Evolutionary conservation across 2,797 vertebrate species (phyloP).

Genomic region (Pangasius sanitwongsei): DNA sequence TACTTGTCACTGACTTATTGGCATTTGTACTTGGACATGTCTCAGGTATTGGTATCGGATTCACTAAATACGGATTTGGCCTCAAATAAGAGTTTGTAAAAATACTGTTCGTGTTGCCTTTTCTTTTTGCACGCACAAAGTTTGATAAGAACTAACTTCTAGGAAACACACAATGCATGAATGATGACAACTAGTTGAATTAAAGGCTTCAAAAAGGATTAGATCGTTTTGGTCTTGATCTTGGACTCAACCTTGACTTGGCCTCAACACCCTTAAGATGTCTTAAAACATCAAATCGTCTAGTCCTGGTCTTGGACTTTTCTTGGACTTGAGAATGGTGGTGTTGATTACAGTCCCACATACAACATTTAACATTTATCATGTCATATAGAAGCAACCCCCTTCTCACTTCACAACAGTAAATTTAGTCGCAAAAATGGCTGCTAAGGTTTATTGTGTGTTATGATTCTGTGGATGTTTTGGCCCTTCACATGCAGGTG

Average conservation of each 20-base stretch:
- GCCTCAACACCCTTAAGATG: background rate
- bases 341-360: background rate
- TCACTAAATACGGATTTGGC: background rate
- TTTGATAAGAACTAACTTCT: background rate
- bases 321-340: background rate
- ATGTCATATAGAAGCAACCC: background rate
- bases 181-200: background rate
- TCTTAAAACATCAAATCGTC: background rate
- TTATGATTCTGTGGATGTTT: background rate
- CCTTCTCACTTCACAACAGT: background rate
- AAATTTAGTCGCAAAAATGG: background rate
- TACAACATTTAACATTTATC: background rate
- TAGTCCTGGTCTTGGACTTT: background rate
- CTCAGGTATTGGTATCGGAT: too few relatives aligned
- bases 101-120: too few relatives aligned
- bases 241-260: background rate
- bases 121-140: background rate
- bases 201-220: background rate
- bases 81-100: background rate
- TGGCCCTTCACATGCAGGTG: background rate
- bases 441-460: background rate
- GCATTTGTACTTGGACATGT: background rate
- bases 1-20: background rate
- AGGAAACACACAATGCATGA: background rate
- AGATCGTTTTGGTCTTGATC: background rate